These are phyloP conservation scores for Mormyrus hasselquistii DNA, from an alignment of 2,797 vertebrate genomes.

Conservation along the genomic window DNA sequence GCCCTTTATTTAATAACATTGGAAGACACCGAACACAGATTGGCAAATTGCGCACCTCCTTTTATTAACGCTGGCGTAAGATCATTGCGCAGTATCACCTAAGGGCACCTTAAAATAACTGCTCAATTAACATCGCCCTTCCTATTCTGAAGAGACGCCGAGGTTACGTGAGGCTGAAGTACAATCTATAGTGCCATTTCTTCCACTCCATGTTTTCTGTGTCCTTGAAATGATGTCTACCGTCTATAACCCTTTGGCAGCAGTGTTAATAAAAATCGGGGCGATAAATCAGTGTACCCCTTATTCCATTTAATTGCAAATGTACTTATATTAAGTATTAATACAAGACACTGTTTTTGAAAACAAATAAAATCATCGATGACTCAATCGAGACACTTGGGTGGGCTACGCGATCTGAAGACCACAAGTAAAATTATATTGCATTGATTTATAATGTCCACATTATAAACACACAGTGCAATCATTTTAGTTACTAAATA, in stretches of 20 bases:
- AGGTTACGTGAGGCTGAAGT: slow-evolving; percentile 68
- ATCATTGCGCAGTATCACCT: slow-evolving; percentile 45
- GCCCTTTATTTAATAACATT: background rate
- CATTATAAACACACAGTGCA: background rate
- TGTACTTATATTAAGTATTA: background rate
- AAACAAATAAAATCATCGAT: background rate
- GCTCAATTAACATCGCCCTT: slow-evolving; percentile 61
- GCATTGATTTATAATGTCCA: background rate
- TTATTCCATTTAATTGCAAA: background rate
- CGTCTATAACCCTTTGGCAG: slow-evolving; percentile 25
- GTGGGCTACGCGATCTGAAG: background rate
- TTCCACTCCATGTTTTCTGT: slow-evolving; percentile 31
- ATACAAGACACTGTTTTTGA: background rate
- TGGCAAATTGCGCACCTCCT: background rate
- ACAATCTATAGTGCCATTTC: slow-evolving; percentile 58
- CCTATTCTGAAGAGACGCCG: slow-evolving; percentile 39
- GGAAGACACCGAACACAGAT: background rate
- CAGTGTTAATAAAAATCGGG: slow-evolving; percentile 4
- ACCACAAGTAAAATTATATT: background rate
- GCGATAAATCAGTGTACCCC: no score
- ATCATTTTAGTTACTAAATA: background rate
- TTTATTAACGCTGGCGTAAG: slow-evolving; percentile 37
- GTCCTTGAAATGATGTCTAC: slow-evolving; percentile 43
- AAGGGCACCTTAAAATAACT: slow-evolving; percentile 64
- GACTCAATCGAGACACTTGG: background rate